phyloP scores from a whole-genome alignment of 35 echinoderm and acorn worm species.

The Heliocidaris tuberculata region DNA sequence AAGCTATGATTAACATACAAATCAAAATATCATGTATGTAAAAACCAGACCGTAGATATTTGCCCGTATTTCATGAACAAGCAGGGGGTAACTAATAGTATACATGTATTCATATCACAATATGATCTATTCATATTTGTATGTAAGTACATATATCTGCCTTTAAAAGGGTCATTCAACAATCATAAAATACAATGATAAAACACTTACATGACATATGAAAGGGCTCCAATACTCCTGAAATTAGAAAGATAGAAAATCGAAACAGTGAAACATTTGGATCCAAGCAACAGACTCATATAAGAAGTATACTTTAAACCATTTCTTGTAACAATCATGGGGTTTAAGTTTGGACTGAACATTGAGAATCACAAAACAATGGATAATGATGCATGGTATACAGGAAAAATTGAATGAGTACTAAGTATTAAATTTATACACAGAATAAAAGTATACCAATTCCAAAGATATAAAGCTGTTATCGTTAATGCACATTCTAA shows the following conservation, averaged over 20 bases:
- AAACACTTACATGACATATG: constrained; percentile 80
- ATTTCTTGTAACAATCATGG: not conserved
- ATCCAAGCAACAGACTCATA: not conserved
- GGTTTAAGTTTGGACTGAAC: not conserved
- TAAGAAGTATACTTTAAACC: too few relatives aligned
- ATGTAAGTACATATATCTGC: too few relatives aligned
- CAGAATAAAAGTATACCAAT: too few relatives aligned
- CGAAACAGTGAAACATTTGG: not conserved
- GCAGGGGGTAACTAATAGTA: too few relatives aligned
- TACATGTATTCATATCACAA: too few relatives aligned
- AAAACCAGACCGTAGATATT: too few relatives aligned
- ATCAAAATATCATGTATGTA: not conserved
- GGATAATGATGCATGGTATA: not conserved
- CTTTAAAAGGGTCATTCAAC: not conserved
- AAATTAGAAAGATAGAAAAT: constrained; percentile 27
- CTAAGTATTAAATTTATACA: not conserved
- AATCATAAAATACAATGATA: not conserved
- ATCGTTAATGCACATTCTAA: too few relatives aligned
- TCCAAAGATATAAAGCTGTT: too few relatives aligned
- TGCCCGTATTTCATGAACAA: too few relatives aligned
- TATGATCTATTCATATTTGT: too few relatives aligned
- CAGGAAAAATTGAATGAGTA: not conserved
- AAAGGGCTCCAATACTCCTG: constrained; percentile 75
- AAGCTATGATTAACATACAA: not conserved
- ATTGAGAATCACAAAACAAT: not conserved